These are phyloP conservation scores for Cistogaster globosa DNA, from an alignment of 2,888 invertebrate genomes.

Conservation along the genomic window DNA sequence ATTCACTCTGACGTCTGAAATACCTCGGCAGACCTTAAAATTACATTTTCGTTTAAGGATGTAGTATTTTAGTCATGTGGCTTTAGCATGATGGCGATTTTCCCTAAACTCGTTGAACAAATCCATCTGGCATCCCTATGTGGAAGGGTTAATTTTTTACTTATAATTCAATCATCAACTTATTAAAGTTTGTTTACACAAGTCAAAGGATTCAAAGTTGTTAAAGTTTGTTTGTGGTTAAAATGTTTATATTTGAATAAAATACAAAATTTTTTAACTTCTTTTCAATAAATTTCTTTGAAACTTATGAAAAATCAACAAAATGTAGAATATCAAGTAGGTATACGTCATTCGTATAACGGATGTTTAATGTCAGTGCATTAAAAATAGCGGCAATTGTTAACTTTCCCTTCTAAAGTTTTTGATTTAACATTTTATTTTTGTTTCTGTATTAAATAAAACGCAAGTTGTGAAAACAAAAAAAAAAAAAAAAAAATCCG, in stretches of 20 bases:
- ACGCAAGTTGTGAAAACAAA: conserved; percentile 41
- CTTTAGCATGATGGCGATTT: no score
- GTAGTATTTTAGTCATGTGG: no score
- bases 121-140: no score
- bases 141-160: conserved; percentile 1
- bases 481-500: background rate
- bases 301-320: conserved; percentile 13
- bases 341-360: conserved; percentile 3
- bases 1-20: no score
- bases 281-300: background rate
- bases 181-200: conserved; percentile 24
- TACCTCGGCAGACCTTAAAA: no score
- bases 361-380: conserved; percentile 39
- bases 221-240: conserved; percentile 40
- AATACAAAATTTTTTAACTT: background rate
- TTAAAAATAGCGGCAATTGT: conserved; percentile 14
- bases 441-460: conserved; percentile 24
- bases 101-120: no score
- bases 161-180: conserved; percentile 58
- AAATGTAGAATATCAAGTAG: conserved; percentile 12
- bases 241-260: background rate
- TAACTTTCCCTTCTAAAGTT: conserved; percentile 13
- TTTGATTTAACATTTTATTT: background rate
- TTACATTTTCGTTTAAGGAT: no score
- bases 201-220: conserved; percentile 27